A percentile compares a stretch with the other conserved stretches of the same genome.
Evolutionary conservation across 2,888 invertebrate genomes (phyloP).

Genomic region (Cinara cedri): DNA sequence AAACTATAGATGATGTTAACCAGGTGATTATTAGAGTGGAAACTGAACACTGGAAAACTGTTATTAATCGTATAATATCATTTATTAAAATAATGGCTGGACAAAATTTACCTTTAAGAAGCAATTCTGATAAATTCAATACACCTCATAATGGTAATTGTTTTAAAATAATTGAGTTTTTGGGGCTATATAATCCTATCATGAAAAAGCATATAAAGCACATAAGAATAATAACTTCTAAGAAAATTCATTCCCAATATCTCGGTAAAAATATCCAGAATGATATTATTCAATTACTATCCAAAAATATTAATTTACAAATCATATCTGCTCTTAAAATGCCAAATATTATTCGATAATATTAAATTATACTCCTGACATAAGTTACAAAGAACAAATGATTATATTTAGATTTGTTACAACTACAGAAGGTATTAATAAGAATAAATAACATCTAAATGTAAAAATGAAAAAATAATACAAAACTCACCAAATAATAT

Average conservation of each 20-base stretch:
- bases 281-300: constrained; percentile 9
- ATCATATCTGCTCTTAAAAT: no score
- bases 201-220: no score
- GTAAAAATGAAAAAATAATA: no score
- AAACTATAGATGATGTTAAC: constrained; percentile 4
- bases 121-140: background rate
- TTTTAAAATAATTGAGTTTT: background rate
- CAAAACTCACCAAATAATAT: no score
- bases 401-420: constrained; percentile 12
- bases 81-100: background rate
- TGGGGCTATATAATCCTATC: background rate
- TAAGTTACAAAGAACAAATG: constrained; percentile 15
- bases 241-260: no score
- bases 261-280: no score
- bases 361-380: no score
- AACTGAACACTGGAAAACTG: constrained; percentile 8
- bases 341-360: constrained; percentile 1
- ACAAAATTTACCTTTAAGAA: background rate
- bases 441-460: background rate
- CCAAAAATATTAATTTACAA: background rate
- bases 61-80: constrained; percentile 1
- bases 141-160: background rate
- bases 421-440: background rate
- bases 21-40: background rate
- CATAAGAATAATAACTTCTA: no score